These are phyloP conservation scores for Diabrotica virgifera DNA, from an alignment of 1,140 invertebrate genomes.

Conservation along the genomic window DNA sequence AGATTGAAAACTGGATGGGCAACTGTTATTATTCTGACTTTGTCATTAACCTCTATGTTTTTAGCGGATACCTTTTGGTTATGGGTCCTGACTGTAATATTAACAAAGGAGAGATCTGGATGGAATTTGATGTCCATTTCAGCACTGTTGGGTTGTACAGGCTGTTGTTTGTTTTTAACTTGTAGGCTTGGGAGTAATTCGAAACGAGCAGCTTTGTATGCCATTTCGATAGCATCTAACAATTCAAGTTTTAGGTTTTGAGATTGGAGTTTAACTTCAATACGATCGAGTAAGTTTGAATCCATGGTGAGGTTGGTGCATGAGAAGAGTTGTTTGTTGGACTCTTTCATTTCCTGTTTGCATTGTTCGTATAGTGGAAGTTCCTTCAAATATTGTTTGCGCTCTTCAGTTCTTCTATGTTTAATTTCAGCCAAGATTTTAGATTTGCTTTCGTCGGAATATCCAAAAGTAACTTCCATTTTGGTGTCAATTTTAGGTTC, in stretches of 20 bases:
- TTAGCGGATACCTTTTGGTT: slow-evolving; percentile 45
- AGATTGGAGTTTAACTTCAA: slow-evolving; percentile 50
- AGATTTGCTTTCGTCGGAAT: slow-evolving; percentile 33
- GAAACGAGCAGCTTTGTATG: slow-evolving; percentile 15
- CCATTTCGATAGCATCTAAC: slow-evolving; percentile 11
- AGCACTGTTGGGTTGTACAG: slow-evolving; percentile 21
- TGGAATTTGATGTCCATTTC: slow-evolving; percentile 47
- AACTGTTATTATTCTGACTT: slow-evolving; percentile 43
- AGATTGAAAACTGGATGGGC: slow-evolving; percentile 49
- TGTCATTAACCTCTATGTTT: slow-evolving; percentile 46
- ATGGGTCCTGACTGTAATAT: slow-evolving; percentile 49
- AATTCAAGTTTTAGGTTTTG: slow-evolving; percentile 41
- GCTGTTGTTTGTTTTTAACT: slow-evolving; percentile 7
- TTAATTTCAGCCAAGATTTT: slow-evolving; percentile 49
- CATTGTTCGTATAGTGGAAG: slow-evolving; percentile 49
- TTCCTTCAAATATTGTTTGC: slow-evolving; percentile 50
- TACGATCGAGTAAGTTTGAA: slow-evolving; percentile 52
- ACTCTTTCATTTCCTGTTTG: slow-evolving; percentile 51
- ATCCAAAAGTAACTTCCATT: slow-evolving; percentile 52
- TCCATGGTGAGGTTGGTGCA: slow-evolving; percentile 54
- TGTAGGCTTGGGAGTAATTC: slow-evolving; percentile 20
- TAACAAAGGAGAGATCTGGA: slow-evolving; percentile 46
- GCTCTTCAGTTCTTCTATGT: slow-evolving; percentile 51
- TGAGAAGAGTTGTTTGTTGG: slow-evolving; percentile 52
- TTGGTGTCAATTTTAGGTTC: slow-evolving; percentile 51